A percentile compares a stretch with the other conserved stretches of the same genome.
Conservation (phyloP, 2,113 vertebrate species). For the Ursus arctos region DNA sequence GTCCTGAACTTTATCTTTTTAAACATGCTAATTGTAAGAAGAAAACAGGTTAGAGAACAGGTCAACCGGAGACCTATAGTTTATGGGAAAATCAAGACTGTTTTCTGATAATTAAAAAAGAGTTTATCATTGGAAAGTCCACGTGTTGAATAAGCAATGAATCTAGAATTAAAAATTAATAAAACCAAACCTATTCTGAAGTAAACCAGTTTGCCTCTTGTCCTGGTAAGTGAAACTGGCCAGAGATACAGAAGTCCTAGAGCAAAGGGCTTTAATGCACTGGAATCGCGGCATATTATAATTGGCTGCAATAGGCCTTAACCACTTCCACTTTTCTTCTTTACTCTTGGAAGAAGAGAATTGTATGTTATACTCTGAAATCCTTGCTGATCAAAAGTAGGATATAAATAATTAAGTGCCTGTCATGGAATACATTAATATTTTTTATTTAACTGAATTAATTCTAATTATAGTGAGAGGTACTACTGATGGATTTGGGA, state of each 20-base stretch:
- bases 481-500: background rate
- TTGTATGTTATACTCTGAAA: background rate
- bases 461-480: background rate
- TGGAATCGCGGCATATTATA: background rate
- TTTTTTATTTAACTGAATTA: background rate
- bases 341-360: background rate
- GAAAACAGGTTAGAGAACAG: background rate
- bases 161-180: background rate
- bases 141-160: background rate
- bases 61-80: background rate
- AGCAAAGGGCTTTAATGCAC: background rate
- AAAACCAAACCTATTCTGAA: background rate
- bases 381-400: background rate
- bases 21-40: background rate
- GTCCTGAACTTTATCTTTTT: slow-evolving; percentile 34
- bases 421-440: background rate
- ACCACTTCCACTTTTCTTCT: background rate
- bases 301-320: background rate
- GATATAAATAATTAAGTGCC: background rate
- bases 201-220: background rate
- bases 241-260: background rate
- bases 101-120: background rate
- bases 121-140: background rate
- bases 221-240: background rate
- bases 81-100: background rate